Conservation (phyloP, 2,888 invertebrate species). For the Dryobota labecula region DNA sequence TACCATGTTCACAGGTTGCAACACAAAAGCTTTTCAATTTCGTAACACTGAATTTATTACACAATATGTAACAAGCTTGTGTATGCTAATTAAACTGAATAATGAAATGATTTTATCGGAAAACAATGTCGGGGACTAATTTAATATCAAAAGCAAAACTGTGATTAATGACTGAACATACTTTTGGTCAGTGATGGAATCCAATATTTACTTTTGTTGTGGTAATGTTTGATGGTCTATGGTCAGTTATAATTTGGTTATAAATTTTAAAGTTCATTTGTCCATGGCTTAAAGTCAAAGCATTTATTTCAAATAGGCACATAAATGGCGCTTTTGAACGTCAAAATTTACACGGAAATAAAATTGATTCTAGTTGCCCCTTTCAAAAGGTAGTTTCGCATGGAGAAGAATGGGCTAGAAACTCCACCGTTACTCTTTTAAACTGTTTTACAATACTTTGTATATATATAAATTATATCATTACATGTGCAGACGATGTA, state of each 20-base stretch:
- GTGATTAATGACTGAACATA: slow-evolving; percentile 36
- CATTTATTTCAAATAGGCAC: too few relatives aligned
- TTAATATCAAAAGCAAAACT: slow-evolving; percentile 52
- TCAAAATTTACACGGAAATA: too few relatives aligned
- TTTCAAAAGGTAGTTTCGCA: too few relatives aligned
- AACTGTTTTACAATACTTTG: too few relatives aligned
- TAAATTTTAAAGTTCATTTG: too few relatives aligned
- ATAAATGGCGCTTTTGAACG: too few relatives aligned
- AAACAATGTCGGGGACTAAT: slow-evolving; percentile 67
- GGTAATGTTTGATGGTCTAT: slow-evolving; percentile 2
- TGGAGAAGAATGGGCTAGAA: too few relatives aligned
- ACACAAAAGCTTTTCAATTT: slow-evolving; percentile 67
- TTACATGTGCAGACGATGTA: too few relatives aligned
- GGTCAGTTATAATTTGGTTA: slow-evolving; percentile 1
- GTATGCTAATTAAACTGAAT: slow-evolving; percentile 75
- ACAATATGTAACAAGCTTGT: slow-evolving; percentile 54
- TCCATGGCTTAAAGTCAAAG: too few relatives aligned
- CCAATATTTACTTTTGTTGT: slow-evolving; percentile 15
- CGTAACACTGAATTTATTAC: slow-evolving; percentile 60
- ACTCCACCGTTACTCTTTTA: too few relatives aligned
- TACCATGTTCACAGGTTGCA: slow-evolving; percentile 42
- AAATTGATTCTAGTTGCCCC: too few relatives aligned
- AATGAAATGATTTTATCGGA: slow-evolving; percentile 73
- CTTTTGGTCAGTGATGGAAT: slow-evolving; percentile 25
- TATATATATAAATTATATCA: too few relatives aligned